Evolutionary conservation across 2,113 vertebrate genomes (phyloP), one percentile per base, ranked within the genome.

Genomic region (Epinephelus lanceolatus): DNA sequence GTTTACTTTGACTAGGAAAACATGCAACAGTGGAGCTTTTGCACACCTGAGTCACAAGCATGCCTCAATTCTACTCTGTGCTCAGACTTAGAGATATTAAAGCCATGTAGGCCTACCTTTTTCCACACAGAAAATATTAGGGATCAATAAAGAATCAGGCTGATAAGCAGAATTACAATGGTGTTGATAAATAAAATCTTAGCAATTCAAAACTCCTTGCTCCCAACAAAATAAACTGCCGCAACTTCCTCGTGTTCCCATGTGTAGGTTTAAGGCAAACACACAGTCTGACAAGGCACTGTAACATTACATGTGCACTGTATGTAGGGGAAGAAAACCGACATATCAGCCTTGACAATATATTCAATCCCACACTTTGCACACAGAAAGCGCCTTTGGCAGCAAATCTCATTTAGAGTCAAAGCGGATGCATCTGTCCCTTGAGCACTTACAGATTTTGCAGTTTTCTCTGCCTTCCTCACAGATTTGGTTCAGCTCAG

Each of bases 401-500:
- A 57, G 21, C 7, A 61, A 53, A 55, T 45, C 5, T 25, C 10
- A 71, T 56, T 60, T 30, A 14, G 40, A 52, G 6, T 65, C 3
- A 40, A 76, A 51, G 15, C 19, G 1, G 25, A 63, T 47, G 33
- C 14, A 78, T 69, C 2, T 61, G 1, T 62, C 30, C 25, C 40
- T 19, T 65, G 17, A 65, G 56, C 49, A 30, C 27, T 66, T 19
- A 13, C 0, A 56, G 23, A 74, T 63, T 37, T 25, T 0, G 6
- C 1, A 5, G 5, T 37, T 71, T 75, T 66, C 30, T 82, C 52
- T 25, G 52, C 15, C 23, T 27, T 42, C 15, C 18, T 49, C 10
- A 30, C 51, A 73, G 72, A 69, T 77, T 23, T 68, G 52, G 12
- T 75, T 65, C 17, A 37, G 19, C 75, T 74, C 37, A 33, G 19